Percentiles rank a stretch among this genome's conserved stretches.
phyloP scores from a whole-genome alignment of 1,140 invertebrate genomes.

The Penaeus chinensis region DNA sequence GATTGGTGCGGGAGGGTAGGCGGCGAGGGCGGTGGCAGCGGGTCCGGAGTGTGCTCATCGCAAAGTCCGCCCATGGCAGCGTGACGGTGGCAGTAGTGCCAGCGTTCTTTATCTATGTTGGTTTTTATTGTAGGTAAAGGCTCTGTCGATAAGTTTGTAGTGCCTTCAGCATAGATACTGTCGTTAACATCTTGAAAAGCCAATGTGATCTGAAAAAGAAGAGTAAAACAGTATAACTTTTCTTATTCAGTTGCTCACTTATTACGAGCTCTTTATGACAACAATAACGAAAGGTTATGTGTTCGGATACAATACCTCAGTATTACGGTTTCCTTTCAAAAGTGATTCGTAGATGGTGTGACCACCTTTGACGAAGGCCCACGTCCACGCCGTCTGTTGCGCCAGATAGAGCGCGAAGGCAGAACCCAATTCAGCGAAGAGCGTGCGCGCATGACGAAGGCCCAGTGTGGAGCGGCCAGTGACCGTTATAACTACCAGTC shows the following conservation, averaged over 20 bases:
- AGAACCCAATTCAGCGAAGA: conserved; percentile 45
- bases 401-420: conserved; percentile 29
- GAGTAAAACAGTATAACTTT: not conserved
- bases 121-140: not conserved
- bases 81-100: conserved; percentile 46
- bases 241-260: not conserved
- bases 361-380: conserved; percentile 63
- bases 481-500: conserved; percentile 39
- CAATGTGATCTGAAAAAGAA: not conserved
- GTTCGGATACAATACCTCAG: conserved; percentile 19
- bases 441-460: conserved; percentile 35
- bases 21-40: conserved; percentile 22
- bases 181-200: conserved; percentile 1
- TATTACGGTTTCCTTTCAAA: not conserved
- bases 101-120: not conserved
- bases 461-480: conserved; percentile 31
- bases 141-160: not conserved
- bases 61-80: conserved; percentile 54
- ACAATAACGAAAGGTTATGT: not conserved
- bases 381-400: conserved; percentile 44
- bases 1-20: conserved; percentile 20
- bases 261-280: not conserved
- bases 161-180: conserved; percentile 32
- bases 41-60: conserved; percentile 36
- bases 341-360: conserved; percentile 50